Conservation (phyloP, 1,140 invertebrate genomes). For the Brachionus calyciflorus region DNA sequence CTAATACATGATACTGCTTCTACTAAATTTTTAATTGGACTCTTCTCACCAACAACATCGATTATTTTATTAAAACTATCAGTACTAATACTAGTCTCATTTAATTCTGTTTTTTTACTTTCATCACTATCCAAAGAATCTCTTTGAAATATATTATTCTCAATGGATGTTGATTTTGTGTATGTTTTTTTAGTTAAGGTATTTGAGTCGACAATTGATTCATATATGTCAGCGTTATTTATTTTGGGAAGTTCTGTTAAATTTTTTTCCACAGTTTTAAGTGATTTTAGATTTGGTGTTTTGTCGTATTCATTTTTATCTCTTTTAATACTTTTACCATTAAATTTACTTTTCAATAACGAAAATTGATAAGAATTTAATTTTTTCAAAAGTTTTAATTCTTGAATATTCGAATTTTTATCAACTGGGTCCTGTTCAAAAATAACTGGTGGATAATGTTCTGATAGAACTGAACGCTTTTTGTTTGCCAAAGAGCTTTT, state of each 20-base stretch:
- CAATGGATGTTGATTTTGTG: not conserved
- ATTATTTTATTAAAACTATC: constrained; percentile 15
- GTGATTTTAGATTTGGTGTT: not conserved
- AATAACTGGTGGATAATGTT: not conserved
- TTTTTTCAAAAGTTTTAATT: constrained; percentile 32
- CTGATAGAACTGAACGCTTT: not conserved
- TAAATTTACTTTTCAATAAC: constrained; percentile 22
- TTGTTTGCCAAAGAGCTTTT: not conserved
- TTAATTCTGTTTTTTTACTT: not conserved
- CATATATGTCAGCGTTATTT: constrained; percentile 41
- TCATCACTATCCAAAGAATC: not conserved
- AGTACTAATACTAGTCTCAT: not conserved
- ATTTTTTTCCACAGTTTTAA: not conserved
- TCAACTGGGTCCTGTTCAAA: not conserved
- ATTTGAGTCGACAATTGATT: constrained; percentile 31
- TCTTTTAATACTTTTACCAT: not conserved
- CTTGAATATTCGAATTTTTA: constrained; percentile 1
- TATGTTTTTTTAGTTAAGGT: constrained; percentile 11
- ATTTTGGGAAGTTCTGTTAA: not conserved
- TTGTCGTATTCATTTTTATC: not conserved
- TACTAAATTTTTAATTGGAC: not conserved
- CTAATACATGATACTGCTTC: not conserved
- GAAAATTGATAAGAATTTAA: constrained; percentile 14
- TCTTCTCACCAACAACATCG: not conserved
- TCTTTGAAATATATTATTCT: not conserved